These are phyloP conservation scores for Telmatherina bonti DNA, from an alignment of 2,797 vertebrate species.

Conservation along the genomic window DNA sequence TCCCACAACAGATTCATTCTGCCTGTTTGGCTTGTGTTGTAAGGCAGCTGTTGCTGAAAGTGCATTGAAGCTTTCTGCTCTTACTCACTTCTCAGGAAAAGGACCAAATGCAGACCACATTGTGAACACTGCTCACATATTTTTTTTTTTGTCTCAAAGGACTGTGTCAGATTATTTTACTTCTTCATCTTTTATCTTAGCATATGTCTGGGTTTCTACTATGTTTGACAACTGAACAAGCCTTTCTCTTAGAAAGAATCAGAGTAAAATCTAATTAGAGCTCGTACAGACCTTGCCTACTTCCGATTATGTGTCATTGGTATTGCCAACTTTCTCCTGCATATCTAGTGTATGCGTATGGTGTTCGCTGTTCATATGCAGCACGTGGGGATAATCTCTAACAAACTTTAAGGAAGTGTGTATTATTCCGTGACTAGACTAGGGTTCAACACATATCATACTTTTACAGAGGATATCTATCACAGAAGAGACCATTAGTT, in stretches of 20 bases:
- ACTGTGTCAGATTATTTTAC: not conserved
- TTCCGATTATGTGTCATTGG: slow-evolving; percentile 1
- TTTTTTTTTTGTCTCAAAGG: not conserved
- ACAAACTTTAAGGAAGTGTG: not conserved
- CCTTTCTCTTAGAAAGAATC: not conserved
- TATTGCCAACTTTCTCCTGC: slow-evolving; percentile 7
- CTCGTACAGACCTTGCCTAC: not conserved
- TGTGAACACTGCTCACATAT: not conserved
- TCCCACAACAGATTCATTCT: slow-evolving; percentile 11
- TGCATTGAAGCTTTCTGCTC: not conserved
- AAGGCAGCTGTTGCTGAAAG: slow-evolving; percentile 35
- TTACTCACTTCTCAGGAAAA: slow-evolving; percentile 6
- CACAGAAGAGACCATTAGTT: not conserved
- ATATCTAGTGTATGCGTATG: not conserved
- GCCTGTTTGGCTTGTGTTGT: slow-evolving; percentile 18
- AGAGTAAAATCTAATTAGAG: slow-evolving; percentile 1
- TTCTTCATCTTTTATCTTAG: not conserved
- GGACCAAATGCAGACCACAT: slow-evolving; percentile 4
- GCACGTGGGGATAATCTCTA: not conserved
- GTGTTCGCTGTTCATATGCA: not conserved
- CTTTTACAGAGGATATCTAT: not conserved
- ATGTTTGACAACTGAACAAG: not conserved
- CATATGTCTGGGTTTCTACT: not conserved
- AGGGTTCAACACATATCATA: not conserved
- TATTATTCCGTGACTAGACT: not conserved